Percentiles rank a stretch among this genome's conserved stretches.
These are phyloP conservation scores for Hylomyscus alleni DNA, from an alignment of 2,797 vertebrate species.

Conservation along the genomic window DNA sequence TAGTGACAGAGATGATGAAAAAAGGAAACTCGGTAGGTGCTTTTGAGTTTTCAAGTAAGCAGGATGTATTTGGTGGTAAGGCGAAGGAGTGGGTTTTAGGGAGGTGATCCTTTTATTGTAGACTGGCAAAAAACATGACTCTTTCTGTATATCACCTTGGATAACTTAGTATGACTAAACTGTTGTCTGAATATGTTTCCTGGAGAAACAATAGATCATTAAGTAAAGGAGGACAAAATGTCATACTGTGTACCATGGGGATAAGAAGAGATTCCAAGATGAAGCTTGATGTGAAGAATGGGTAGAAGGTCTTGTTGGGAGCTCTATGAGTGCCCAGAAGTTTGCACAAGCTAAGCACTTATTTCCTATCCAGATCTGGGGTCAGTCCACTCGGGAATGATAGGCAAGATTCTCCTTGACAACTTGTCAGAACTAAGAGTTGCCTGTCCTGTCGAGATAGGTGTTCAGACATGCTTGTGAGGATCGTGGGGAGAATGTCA, in stretches of 20 bases:
- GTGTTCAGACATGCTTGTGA: not conserved
- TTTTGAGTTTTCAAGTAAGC: not conserved
- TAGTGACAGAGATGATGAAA: not conserved
- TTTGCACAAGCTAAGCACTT: not conserved
- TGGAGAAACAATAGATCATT: not conserved
- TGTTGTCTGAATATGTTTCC: not conserved
- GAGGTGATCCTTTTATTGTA: not conserved
- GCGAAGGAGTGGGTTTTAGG: not conserved
- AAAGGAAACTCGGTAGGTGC: not conserved
- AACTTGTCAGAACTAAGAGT: not conserved
- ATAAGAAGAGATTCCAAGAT: not conserved
- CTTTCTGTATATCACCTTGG: not conserved
- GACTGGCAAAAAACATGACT: not conserved
- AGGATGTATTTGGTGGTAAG: not conserved
- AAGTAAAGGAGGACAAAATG: not conserved
- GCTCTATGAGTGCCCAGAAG: rapidly evolving
- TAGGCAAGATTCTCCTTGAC: not conserved
- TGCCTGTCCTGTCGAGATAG: not conserved
- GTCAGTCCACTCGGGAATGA: not conserved
- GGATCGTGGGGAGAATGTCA: not conserved
- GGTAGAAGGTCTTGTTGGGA: not conserved
- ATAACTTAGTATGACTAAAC: not conserved
- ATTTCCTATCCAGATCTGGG: not conserved
- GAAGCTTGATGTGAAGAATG: rapidly evolving
- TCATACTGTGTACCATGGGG: not conserved